phyloP scores from a whole-genome alignment of 2,797 vertebrate species.

The Anguilla anguilla region DNA sequence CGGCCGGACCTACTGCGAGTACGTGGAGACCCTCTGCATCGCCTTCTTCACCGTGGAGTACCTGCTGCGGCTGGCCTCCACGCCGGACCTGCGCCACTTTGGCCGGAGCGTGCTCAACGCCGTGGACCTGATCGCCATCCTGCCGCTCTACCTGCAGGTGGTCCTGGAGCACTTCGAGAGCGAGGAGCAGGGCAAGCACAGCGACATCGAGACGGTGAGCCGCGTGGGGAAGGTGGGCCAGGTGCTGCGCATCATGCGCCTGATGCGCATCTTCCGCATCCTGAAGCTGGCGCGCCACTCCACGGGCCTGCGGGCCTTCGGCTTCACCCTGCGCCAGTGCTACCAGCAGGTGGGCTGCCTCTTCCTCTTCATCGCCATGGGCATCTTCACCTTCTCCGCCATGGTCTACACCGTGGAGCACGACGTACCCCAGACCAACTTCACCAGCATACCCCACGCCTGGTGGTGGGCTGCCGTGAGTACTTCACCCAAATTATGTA shows the following conservation, averaged over 20 bases:
- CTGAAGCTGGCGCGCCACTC: conserved; percentile 94
- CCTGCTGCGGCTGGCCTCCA: conserved; percentile 84
- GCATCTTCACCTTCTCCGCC: conserved; percentile 92
- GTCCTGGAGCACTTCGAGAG: conserved; percentile 80
- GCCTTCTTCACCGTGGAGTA: conserved; percentile 92
- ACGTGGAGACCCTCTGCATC: conserved; percentile 86
- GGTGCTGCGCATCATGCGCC: conserved; percentile 90
- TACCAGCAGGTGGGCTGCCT: conserved; percentile 97
- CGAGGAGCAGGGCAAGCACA: conserved; percentile 72
- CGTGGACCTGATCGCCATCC: conserved; percentile 91
- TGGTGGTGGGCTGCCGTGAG: conserved; percentile 98
- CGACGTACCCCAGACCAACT: conserved; percentile 88
- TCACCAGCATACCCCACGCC: conserved; percentile 92
- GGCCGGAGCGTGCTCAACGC: conserved; percentile 84
- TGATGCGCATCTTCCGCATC: conserved; percentile 93
- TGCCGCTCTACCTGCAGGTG: conserved; percentile 87
- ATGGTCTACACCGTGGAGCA: conserved; percentile 94
- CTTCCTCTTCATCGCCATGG: conserved; percentile 93
- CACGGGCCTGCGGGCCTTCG: conserved; percentile 90
- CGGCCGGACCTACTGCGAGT: conserved; percentile 80
- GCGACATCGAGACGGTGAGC: conserved; percentile 86
- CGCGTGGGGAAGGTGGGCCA: conserved; percentile 91
- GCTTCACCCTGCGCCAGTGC: conserved; percentile 92
- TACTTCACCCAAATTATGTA: conserved; percentile 44
- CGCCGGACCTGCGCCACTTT: conserved; percentile 82